These are phyloP conservation scores for Therioaphis trifolii DNA, from an alignment of 2,888 invertebrate species.

Conservation along the genomic window DNA sequence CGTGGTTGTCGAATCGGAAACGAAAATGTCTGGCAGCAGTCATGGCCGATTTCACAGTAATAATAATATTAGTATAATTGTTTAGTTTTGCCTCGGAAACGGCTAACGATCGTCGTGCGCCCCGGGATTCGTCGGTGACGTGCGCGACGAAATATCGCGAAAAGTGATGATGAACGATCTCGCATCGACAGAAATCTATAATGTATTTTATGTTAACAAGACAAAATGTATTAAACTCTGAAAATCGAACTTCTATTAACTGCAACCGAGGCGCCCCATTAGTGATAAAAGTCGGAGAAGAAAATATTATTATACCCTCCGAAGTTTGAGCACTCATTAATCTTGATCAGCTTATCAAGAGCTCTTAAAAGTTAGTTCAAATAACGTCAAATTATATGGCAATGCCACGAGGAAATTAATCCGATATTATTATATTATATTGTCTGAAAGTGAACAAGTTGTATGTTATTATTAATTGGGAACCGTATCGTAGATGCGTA, in stretches of 20 bases:
- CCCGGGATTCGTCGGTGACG: too few relatives aligned
- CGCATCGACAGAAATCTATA: conserved; percentile 19
- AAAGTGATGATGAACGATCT: conserved; percentile 33
- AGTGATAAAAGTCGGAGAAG: conserved; percentile 45
- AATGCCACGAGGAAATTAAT: conserved; percentile 9
- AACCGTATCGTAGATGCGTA: too few relatives aligned
- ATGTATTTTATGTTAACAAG: conserved; percentile 40
- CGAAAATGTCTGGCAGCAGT: too few relatives aligned
- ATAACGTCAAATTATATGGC: conserved; percentile 22
- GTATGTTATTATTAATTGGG: neutral
- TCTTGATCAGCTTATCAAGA: conserved; percentile 46
- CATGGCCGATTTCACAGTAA: too few relatives aligned
- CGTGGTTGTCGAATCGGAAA: too few relatives aligned
- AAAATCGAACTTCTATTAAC: conserved; percentile 44
- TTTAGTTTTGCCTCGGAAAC: too few relatives aligned
- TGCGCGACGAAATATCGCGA: neutral
- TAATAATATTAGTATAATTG: too few relatives aligned
- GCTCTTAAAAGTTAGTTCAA: conserved; percentile 47
- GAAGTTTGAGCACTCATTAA: conserved; percentile 46
- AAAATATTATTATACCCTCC: neutral
- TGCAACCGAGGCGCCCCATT: conserved; percentile 20
- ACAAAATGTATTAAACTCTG: conserved; percentile 28
- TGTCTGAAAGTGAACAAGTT: neutral
- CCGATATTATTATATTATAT: conserved; percentile 12
- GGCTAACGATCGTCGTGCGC: neutral